Evolutionary conservation across 1,140 invertebrate genomes (phyloP).

Genomic region (Galendromus occidentalis): DNA sequence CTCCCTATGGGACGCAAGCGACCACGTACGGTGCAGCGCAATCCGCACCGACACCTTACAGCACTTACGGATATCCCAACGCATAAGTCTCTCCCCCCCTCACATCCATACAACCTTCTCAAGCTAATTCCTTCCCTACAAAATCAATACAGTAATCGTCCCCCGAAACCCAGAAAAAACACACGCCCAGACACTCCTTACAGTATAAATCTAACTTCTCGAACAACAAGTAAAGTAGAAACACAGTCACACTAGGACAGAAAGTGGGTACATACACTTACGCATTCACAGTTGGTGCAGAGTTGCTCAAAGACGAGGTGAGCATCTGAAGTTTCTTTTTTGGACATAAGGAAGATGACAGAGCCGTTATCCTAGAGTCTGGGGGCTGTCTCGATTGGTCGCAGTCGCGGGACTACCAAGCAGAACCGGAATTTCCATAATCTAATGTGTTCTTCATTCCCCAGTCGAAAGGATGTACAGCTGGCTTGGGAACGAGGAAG

Average conservation of each 20-base stretch:
- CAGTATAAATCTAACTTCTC: background rate
- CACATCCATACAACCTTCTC: background rate
- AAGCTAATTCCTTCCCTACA: background rate
- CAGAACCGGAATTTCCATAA: no score
- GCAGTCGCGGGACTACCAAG: no score
- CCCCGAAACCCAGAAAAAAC: background rate
- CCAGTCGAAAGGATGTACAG: no score
- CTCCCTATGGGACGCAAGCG: background rate
- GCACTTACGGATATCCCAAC: conserved; percentile 10
- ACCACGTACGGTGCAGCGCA: background rate
- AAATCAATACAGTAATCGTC: background rate
- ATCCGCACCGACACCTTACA: background rate
- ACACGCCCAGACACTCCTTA: background rate
- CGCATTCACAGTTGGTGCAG: no score
- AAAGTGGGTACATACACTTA: background rate
- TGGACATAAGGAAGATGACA: no score
- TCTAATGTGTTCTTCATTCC: no score
- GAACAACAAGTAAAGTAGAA: background rate
- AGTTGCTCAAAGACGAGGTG: no score
- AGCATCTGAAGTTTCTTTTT: no score
- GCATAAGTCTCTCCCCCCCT: background rate
- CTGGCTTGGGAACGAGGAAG: no score
- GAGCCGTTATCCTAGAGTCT: no score
- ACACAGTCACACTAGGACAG: background rate
- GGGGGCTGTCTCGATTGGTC: no score